A percentile compares a stretch with the other conserved stretches of the same genome.
phyloP scores from a whole-genome alignment of 2,888 invertebrate species.

The Laspeyria flexula region DNA sequence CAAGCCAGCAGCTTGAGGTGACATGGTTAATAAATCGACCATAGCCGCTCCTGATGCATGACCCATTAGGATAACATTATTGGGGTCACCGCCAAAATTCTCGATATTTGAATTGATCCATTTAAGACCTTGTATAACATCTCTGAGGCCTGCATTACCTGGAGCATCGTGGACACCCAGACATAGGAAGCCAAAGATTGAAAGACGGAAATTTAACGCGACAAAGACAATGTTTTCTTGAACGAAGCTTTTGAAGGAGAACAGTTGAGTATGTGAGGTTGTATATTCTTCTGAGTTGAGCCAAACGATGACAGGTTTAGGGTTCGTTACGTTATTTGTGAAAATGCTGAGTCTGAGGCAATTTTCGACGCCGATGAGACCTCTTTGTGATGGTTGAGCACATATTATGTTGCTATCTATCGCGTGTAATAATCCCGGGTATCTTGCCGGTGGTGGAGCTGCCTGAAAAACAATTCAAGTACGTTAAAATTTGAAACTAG shows the following conservation, averaged over 20 bases:
- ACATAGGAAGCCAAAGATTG: conserved; percentile 90
- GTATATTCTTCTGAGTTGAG: conserved; percentile 71
- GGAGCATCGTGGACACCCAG: conserved; percentile 86
- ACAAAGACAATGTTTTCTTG: conserved; percentile 88
- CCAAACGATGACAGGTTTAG: conserved; percentile 74
- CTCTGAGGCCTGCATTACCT: conserved; percentile 95
- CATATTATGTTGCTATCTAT: conserved; percentile 58
- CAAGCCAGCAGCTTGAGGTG: conserved; percentile 58
- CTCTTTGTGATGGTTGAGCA: conserved; percentile 66
- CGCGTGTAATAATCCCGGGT: conserved; percentile 54
- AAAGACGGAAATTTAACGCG: conserved; percentile 89
- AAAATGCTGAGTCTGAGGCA: conserved; percentile 70
- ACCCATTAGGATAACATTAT: conserved; percentile 91
- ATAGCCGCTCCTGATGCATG: conserved; percentile 91
- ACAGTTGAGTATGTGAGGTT: conserved; percentile 47
- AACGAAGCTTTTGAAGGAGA: conserved; percentile 86
- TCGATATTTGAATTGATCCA: conserved; percentile 89
- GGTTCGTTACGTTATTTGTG: conserved; percentile 58
- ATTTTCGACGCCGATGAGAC: conserved; percentile 71
- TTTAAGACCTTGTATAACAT: conserved; percentile 91
- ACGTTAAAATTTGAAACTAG: conserved; percentile 17
- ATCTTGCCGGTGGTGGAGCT: conserved; percentile 39
- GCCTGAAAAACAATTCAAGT: conserved; percentile 46
- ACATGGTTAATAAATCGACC: conserved; percentile 73
- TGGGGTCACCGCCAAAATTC: conserved; percentile 84